Evolutionary conservation across 23 tunicate genomes (phyloP).

Genomic region (Phallusia fumigata): DNA sequence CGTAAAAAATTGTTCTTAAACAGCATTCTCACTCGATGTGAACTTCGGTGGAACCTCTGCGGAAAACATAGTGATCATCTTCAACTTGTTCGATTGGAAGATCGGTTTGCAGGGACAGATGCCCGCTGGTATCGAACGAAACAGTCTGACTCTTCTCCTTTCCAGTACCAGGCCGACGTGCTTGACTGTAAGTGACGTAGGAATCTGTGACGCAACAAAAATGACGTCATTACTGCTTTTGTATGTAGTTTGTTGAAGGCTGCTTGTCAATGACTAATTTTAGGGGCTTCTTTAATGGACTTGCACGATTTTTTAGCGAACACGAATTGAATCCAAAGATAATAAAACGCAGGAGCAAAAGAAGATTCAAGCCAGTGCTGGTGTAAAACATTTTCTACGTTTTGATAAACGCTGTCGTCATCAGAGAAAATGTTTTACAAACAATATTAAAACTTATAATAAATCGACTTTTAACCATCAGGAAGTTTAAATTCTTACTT

Average conservation of each 20-base stretch:
- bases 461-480: too few species aligned
- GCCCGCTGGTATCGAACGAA: not conserved
- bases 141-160: conserved; percentile 11
- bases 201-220: not conserved
- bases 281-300: too few species aligned
- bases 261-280: too few species aligned
- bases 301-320: too few species aligned
- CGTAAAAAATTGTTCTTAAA: not conserved
- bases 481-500: not conserved
- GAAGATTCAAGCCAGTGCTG: too few species aligned
- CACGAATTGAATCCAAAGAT: too few species aligned
- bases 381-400: too few species aligned
- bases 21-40: conserved; percentile 28
- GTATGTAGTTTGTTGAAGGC: not conserved
- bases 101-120: conserved; percentile 5
- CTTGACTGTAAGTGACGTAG: not conserved
- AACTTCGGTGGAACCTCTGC: conserved; percentile 53
- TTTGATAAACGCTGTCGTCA: too few species aligned
- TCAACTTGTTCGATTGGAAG: conserved; percentile 37
- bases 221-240: not conserved
- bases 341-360: too few species aligned
- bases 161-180: not conserved
- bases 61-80: conserved; percentile 31
- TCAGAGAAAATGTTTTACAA: not conserved
- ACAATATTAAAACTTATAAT: too few species aligned